Conservation (phyloP, 2,113 vertebrate species). For the Leucopsar rothschildi region DNA sequence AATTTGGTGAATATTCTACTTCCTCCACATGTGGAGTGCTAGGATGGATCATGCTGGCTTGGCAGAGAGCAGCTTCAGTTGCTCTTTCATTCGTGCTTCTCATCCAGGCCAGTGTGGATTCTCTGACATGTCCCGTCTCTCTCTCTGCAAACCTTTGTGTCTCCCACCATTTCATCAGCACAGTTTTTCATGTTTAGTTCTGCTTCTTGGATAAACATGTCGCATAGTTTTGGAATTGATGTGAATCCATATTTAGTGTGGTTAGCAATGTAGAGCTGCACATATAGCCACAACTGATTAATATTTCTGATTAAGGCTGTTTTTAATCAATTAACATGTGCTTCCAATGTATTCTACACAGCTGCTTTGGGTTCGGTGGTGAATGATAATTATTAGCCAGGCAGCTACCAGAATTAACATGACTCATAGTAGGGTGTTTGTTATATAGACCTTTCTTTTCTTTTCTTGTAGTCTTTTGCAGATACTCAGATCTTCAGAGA, state of each 20-base stretch:
- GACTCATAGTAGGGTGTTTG: not conserved
- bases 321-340: not conserved
- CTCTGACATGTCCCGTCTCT: not conserved
- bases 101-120: not conserved
- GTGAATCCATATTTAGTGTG: not conserved
- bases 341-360: not conserved
- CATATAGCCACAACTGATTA: not conserved
- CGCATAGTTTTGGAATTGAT: not conserved
- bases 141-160: not conserved
- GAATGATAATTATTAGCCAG: not conserved
- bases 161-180: not conserved
- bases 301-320: not conserved
- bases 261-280: not conserved
- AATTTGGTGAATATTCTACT: not conserved
- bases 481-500: not conserved
- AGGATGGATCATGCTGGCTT: not conserved
- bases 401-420: not conserved
- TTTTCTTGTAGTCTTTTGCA: not conserved
- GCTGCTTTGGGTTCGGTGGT: not conserved
- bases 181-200: not conserved
- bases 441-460: not conserved
- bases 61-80: not conserved
- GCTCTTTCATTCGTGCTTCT: fast-evolving
- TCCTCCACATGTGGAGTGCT: fast-evolving
- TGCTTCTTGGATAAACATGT: not conserved